A percentile compares a stretch with the other conserved stretches of the same genome.
These are phyloP conservation scores for Zelostemma sp. DNA, from an alignment of 1,140 invertebrate species.

Conservation along the genomic window DNA sequence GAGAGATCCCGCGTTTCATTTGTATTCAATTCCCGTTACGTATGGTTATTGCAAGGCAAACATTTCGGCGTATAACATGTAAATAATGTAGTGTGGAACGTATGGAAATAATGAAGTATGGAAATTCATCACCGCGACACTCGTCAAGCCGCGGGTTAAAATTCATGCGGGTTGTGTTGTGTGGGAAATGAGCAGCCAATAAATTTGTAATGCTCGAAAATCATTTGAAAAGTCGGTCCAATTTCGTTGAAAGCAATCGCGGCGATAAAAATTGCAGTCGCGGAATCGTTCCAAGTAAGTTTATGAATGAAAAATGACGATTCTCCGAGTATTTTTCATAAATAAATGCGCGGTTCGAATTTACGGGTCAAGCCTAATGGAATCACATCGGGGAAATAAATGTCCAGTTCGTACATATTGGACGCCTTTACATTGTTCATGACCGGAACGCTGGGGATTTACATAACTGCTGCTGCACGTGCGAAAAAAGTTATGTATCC, in stretches of 20 bases:
- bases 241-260: background rate
- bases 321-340: background rate
- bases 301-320: no score
- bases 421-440: slow-evolving; percentile 6
- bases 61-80: slow-evolving; percentile 27
- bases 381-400: background rate
- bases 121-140: slow-evolving; percentile 17
- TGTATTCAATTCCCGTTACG: slow-evolving; percentile 44
- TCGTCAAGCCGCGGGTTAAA: slow-evolving; percentile 26
- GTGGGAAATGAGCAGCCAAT: slow-evolving; percentile 21
- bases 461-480: slow-evolving; percentile 6
- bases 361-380: background rate
- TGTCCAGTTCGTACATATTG: background rate
- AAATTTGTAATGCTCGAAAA: background rate
- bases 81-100: no score
- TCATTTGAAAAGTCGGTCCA: background rate
- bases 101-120: slow-evolving; percentile 28
- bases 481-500: background rate
- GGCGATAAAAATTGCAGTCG: background rate
- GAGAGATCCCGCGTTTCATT: slow-evolving; percentile 35
- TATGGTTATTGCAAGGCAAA: slow-evolving; percentile 33
- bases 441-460: background rate
- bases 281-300: background rate
- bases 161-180: slow-evolving; percentile 25
- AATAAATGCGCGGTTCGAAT: background rate